phyloP scores from a whole-genome alignment of 1,140 invertebrate genomes.

The Cotesia glomerata region DNA sequence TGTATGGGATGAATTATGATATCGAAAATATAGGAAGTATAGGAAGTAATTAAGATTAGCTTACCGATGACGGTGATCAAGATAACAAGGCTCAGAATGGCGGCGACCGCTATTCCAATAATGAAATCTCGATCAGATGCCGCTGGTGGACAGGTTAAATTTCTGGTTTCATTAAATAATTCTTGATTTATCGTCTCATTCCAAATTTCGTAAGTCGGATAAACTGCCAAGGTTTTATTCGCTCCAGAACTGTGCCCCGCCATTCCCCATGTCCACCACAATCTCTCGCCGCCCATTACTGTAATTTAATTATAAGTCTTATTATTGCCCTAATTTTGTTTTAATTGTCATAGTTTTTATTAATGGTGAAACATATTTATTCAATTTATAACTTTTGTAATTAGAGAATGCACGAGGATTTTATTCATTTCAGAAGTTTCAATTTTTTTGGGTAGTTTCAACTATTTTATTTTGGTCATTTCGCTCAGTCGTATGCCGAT shows the following conservation, averaged over 20 bases:
- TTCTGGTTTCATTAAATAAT: constrained; percentile 38
- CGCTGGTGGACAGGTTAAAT: constrained; percentile 33
- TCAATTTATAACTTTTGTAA: too few relatives aligned
- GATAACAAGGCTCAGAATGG: constrained; percentile 55
- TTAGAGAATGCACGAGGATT: too few relatives aligned
- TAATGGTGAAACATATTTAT: too few relatives aligned
- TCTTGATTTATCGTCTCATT: constrained; percentile 39
- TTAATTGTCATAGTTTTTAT: not conserved
- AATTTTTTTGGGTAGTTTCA: too few relatives aligned
- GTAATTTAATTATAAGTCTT: not conserved
- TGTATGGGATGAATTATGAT: too few relatives aligned
- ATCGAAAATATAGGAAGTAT: too few relatives aligned
- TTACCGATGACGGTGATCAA: constrained; percentile 58
- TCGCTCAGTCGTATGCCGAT: too few relatives aligned
- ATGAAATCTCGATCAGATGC: constrained; percentile 40
- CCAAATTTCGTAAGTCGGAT: constrained; percentile 36
- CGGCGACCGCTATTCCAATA: constrained; percentile 44
- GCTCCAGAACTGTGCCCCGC: constrained; percentile 37
- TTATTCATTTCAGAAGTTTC: too few relatives aligned
- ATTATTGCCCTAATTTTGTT: not conserved
- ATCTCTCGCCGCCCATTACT: constrained; percentile 48
- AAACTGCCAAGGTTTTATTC: constrained; percentile 38
- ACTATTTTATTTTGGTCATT: too few relatives aligned
- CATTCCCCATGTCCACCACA: constrained; percentile 51
- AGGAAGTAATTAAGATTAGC: constrained; percentile 14